Evolutionary conservation across 2,888 invertebrate genomes (phyloP), one percentile per base, ranked within the genome.

Genomic region (Odontothrips loti): DNA sequence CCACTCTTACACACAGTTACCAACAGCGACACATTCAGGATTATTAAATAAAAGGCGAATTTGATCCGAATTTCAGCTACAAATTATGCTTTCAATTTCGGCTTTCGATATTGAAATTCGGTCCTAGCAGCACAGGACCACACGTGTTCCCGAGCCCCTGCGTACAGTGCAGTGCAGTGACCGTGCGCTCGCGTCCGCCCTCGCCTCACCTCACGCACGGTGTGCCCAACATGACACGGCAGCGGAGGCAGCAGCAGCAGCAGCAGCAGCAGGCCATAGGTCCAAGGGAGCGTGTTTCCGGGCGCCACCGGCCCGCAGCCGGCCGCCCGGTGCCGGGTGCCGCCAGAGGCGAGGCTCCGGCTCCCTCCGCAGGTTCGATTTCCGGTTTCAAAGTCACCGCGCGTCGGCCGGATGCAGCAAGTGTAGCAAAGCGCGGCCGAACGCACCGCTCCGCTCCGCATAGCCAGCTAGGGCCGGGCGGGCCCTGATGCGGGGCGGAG

Each of bases 211-310:
- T 43, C 58, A 58, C 58, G 58, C 51, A 51, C 51, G 20, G 6
- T 6, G 34, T 43, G 34, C 15, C n/a, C 58, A 15, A n/a, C 58
- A n/a, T 58, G 58, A 58, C 58, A 58, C 58, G 34, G 58, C 58
- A 58, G 6, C 51, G 51, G 15, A 51, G 15, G 12, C 51, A 17
- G 6, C 20, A 10, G 51, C 1, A 10, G 15, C 51, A 51, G 51
- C 51, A 51, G 51, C 15, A 12, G 15, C 51, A 51, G 51, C 15
- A 17, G 51, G 58, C 15, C 11, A 6, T 17, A n/a, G 58, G 51
- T 20, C 58, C 58, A 58, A n/a, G 58, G 58, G 58, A 58, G 20
- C 58, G 58, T 58, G 58, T 58, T 58, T 58, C 58, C 58, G 58
- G 58, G 58, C 58, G 58, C 17, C 34, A 43, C 34, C 34, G 34